Conservation (phyloP, 30 jellyfish, hydroid and myxozoan species). For the Cassiopea andromeda region DNA sequence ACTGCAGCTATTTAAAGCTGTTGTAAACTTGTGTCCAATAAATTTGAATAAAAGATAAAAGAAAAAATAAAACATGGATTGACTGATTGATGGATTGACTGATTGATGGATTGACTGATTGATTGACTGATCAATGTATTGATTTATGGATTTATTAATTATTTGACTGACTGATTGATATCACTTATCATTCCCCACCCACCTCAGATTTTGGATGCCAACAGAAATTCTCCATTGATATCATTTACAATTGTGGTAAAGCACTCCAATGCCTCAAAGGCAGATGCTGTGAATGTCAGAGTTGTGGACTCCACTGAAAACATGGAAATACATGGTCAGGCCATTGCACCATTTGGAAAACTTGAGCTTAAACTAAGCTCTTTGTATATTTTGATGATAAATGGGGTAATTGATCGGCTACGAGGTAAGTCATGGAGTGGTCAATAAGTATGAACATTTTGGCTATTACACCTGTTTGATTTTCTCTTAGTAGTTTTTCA, state of each 20-base stretch:
- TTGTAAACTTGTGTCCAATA: too few relatives aligned
- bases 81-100: neutral
- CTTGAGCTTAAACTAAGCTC: neutral
- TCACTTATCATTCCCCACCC: neutral
- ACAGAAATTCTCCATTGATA: conserved; percentile 34
- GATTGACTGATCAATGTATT: neutral
- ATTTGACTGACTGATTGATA: neutral
- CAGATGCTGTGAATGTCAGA: conserved; percentile 17
- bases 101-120: neutral
- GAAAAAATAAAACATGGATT: too few relatives aligned
- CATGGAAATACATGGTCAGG: neutral
- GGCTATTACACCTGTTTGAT: neutral
- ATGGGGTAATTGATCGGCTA: neutral
- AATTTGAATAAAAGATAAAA: too few relatives aligned
- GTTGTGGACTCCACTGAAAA: conserved; percentile 28
- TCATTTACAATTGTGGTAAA: conserved; percentile 23
- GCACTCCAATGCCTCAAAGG: conserved; percentile 14
- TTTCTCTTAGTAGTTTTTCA: too few relatives aligned
- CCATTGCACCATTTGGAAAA: conserved; percentile 29
- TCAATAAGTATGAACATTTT: too few relatives aligned
- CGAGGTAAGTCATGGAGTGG: neutral
- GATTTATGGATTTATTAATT: neutral
- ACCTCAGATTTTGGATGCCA: conserved; percentile 42
- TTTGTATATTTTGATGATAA: neutral
- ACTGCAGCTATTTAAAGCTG: too few relatives aligned